Base-by-base conservation (phyloP, 2,888 invertebrate species). In the Ypsolopha sequella region DNA sequence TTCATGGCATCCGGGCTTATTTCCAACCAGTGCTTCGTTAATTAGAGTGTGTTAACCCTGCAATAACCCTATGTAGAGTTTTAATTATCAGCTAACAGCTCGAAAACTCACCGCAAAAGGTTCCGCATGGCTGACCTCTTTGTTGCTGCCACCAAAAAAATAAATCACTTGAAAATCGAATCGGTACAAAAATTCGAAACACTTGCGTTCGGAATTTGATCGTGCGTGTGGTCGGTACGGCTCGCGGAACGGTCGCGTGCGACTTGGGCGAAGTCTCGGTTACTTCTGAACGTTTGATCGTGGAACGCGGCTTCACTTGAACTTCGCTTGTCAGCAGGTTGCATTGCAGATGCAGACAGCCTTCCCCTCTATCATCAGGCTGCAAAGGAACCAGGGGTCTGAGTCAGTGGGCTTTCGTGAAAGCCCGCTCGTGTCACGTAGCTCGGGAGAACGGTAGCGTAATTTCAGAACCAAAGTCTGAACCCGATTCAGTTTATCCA, bases 291-390 rank as follows among this genome's bases (percentile, higher is more conserved):
- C 54, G 41, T 63, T 51, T 53, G 55, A 53, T 52, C 60, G 55
- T 65, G 63, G 70, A 24, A 24, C 62, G 70, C 68, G 67, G 62
- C 66, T 70, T 71, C 65, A 76, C 81, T 81, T 84, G 79, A 82
- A 81, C 81, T 80, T 77, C 73, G 24, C 24, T 24, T 24, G 24
- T 24, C 24, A 24, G 62, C 78, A 78, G 75, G 73, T 73, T 76
- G 75, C 75, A 78, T 62, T 60, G 74, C 69, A 69, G 67, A 62
- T 80, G 80, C 80, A 77, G 65, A 66, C 64, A 66, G 51, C 53
- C 39, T 39, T 39, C 11, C 39, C 11, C 39, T 39, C 11, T 11
- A 39, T 39, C 11, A 9, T 39, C 10, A n/a, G 39, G 39, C 39
- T 39, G 39, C 24, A 4, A 4, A 24, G 24, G 24, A 24, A 24